Conservation (phyloP, 2,797 vertebrate genomes). For the Scleropages formosus region DNA sequence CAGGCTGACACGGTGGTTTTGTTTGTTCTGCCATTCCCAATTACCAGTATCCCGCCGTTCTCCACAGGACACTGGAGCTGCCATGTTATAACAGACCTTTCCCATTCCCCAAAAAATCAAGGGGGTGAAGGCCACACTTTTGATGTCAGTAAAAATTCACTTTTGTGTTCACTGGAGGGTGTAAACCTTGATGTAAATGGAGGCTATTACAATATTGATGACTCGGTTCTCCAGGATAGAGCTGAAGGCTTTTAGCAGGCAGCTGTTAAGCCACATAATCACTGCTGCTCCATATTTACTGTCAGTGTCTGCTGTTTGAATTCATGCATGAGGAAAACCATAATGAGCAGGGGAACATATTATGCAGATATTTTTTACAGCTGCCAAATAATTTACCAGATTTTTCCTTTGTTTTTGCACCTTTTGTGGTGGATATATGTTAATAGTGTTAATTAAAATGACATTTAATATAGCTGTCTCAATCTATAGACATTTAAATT, state of each 20-base stretch:
- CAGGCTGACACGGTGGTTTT: conserved; percentile 8
- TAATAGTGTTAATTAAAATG: too few species aligned
- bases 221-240: conserved; percentile 28
- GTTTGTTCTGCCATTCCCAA: conserved; percentile 22
- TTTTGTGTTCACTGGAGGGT: background rate
- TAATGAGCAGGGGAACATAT: background rate
- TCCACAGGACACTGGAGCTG: conserved; percentile 1
- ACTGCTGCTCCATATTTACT: conserved; percentile 5
- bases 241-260: conserved; percentile 23
- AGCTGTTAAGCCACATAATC: conserved; percentile 16
- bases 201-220: conserved; percentile 32
- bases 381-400: background rate
- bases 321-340: background rate
- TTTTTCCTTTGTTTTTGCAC: background rate
- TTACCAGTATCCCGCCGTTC: conserved; percentile 3
- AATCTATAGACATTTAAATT: too few species aligned
- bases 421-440: background rate
- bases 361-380: background rate
- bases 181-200: conserved; percentile 26
- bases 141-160: conserved; percentile 13
- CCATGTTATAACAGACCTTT: background rate
- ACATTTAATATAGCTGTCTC: background rate
- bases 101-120: background rate
- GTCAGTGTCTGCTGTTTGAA: conserved; percentile 13
- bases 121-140: background rate